Evolutionary conservation across 2,113 vertebrate species (phyloP), one percentile per base, ranked within the genome.

Genomic region (Podiceps cristatus): DNA sequence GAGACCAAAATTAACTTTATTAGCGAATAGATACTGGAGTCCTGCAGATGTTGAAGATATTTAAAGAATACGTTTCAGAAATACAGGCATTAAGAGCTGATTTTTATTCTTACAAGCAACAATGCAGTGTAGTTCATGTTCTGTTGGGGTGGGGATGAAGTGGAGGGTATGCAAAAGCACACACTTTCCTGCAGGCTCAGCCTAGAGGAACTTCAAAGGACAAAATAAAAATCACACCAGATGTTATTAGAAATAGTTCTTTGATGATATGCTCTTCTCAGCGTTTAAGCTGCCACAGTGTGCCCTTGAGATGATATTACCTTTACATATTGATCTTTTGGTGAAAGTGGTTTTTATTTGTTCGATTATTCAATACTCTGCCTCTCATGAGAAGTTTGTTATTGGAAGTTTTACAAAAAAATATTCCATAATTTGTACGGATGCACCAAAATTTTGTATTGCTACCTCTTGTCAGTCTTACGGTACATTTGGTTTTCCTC

Each of bases 131-230:
- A 44, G 66, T 37, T 52, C 28, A 1, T 47, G 33, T 49, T 75
- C 29, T n/a, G 25, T 24, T 37, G 60, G 56, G 44, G 27, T 66
- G 66, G 60, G 79, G 55, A 45, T 79, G 55, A n/a, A 77, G 50
- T 29, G 66, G 50, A 37, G 7, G 15, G 28, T 85, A 86, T 83
- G 71, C 49, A 87, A 44, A 83, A 86, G 15, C 77, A 49, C 63
- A 23, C 3, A 1, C 42, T 75, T 90, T 91, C 55, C 47, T 88
- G 93, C 78, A 85, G 31, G 37, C 76, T 93, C 92, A 92, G 82
- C 82, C 68, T 93, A 67, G 72, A 96, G 92, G 78, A 86, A 72
- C 91, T 91, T 96, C 64, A 92, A 86, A 95, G 90, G 88, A 56
- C 87, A 81, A 76, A 79, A 28, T 42, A 20, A 81, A 66, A 64